Conservation (phyloP, 2,888 invertebrate species). For the Habrosyne pyritoides region DNA sequence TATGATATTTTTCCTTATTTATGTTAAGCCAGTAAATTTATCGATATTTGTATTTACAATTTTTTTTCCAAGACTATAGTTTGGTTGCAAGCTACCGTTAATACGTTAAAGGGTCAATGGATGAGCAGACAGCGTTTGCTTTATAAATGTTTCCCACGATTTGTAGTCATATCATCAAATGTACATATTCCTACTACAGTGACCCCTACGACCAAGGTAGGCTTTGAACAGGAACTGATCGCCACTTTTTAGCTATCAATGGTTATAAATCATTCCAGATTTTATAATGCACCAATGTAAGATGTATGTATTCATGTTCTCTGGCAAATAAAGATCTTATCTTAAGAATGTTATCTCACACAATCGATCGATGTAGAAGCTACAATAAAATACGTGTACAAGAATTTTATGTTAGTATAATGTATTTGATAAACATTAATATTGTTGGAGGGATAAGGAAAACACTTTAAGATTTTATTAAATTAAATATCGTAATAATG, state of each 20-base stretch:
- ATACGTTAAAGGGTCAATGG: conserved; percentile 65
- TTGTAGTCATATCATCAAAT: conserved; percentile 47
- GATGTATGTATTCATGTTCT: too few species aligned
- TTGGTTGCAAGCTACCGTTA: conserved; percentile 57
- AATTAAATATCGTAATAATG: too few species aligned
- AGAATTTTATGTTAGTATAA: too few species aligned
- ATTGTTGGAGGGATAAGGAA: too few species aligned
- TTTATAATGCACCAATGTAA: not conserved
- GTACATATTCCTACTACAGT: conserved; percentile 40
- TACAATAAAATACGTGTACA: too few species aligned
- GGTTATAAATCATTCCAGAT: conserved; percentile 22
- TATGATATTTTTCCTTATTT: too few species aligned
- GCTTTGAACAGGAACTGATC: conserved; percentile 46
- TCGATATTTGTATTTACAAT: conserved; percentile 32
- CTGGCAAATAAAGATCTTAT: too few species aligned
- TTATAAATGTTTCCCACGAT: conserved; percentile 70
- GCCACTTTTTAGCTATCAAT: conserved; percentile 48
- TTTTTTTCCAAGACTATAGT: conserved; percentile 49
- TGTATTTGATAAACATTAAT: too few species aligned
- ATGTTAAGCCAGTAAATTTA: too few species aligned
- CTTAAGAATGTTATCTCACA: not conserved
- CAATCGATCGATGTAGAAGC: not conserved
- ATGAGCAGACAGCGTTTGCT: conserved; percentile 49
- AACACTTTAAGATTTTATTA: too few species aligned
- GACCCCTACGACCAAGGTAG: conserved; percentile 35